Evolutionary conservation across 2,113 vertebrate genomes (phyloP).

Genomic region (Dasyprocta punctata): DNA sequence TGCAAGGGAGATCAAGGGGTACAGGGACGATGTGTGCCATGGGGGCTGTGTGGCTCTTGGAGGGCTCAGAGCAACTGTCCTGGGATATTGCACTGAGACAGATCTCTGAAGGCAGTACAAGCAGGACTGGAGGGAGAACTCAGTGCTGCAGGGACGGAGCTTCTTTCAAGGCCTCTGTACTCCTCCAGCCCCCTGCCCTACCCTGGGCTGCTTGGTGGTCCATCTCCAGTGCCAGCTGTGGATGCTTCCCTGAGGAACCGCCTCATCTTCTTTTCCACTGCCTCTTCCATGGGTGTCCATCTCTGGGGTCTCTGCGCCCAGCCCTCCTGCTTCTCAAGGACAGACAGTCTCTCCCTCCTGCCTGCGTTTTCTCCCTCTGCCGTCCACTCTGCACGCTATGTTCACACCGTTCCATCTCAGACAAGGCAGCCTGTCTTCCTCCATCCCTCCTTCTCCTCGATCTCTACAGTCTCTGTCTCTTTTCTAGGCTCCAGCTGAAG

Average conservation of each 20-base stretch:
- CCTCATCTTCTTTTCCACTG: background rate
- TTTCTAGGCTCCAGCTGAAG: background rate
- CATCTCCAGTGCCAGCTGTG: background rate
- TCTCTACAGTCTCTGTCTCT: background rate
- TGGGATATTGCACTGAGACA: background rate
- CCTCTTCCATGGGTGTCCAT: background rate
- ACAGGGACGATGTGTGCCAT: background rate
- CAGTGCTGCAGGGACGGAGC: background rate
- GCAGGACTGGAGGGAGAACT: background rate
- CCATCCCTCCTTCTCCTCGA: background rate
- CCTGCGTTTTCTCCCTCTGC: too few relatives aligned
- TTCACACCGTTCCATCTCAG: background rate
- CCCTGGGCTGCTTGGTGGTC: background rate
- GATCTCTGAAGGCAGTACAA: background rate
- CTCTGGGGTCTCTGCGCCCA: background rate
- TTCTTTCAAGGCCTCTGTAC: background rate
- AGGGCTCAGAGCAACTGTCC: background rate
- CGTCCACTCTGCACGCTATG: background rate
- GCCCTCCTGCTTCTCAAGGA: background rate
- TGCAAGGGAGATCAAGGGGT: background rate
- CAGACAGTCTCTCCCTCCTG: background rate
- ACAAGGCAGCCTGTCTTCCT: background rate
- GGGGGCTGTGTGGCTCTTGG: background rate
- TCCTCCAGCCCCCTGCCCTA: background rate
- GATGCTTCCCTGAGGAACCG: background rate